These are phyloP conservation scores for Ochotona curzoniae DNA, from an alignment of 2,113 vertebrate genomes.

Conservation along the genomic window DNA sequence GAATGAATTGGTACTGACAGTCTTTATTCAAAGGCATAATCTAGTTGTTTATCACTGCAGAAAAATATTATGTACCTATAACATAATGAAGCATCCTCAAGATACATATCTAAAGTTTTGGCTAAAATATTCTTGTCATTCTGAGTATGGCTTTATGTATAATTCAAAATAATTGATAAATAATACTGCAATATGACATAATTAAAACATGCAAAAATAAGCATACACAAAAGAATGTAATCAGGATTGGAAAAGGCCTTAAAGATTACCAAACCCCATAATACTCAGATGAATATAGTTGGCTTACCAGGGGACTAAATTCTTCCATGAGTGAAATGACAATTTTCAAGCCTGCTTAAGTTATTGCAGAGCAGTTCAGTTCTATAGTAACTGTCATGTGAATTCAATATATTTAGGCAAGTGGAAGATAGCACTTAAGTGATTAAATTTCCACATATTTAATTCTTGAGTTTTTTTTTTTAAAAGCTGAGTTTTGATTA, in stretches of 20 bases:
- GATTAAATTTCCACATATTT: neutral
- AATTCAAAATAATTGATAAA: too few relatives aligned
- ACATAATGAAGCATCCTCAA: too few relatives aligned
- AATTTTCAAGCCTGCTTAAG: neutral
- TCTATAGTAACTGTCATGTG: neutral
- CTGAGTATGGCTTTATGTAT: too few relatives aligned
- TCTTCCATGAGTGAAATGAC: neutral
- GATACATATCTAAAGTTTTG: too few relatives aligned
- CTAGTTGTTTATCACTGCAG: too few relatives aligned
- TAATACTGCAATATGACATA: too few relatives aligned
- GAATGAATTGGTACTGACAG: too few relatives aligned
- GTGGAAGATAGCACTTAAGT: neutral
- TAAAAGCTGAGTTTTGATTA: neutral
- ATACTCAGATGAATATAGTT: neutral
- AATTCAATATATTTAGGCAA: slow-evolving; percentile 1
- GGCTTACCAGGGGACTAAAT: neutral
- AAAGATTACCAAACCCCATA: neutral
- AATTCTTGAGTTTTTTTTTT: slow-evolving; percentile 17
- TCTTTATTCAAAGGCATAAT: too few relatives aligned
- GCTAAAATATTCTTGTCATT: too few relatives aligned
- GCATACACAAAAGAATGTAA: neutral
- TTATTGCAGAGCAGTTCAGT: slow-evolving; percentile 37
- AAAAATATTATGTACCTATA: too few relatives aligned
- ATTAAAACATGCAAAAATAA: too few relatives aligned
- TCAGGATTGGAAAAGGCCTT: neutral